Base-by-base conservation (phyloP, 2,888 invertebrate genomes). In the Diaphora mendica region DNA sequence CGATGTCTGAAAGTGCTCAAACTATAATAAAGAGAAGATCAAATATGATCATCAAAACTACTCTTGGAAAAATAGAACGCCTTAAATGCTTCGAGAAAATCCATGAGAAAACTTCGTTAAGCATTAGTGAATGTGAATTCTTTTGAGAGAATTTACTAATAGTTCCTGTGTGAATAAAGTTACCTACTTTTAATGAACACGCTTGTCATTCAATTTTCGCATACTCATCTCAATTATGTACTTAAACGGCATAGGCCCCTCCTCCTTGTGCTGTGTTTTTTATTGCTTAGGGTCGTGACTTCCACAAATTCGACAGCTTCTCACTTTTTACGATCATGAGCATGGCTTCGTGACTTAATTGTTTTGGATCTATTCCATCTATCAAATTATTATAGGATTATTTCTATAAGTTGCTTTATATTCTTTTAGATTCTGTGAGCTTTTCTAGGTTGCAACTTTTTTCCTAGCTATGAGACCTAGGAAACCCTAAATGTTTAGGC, bases 121-220 rank as follows among this genome's bases (percentile, higher is more conserved):
- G 23, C 55, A 30, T 8, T 42, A 65, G 42, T 30, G 64, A 68
- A 64, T 73, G 48, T 33, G 20, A 71, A 71, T 48, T 71, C 35
- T 66, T 68, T 55, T 64, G 71, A 74, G 77, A 74, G 76, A 78
- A 80, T 80, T 72, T 74, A 48, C 75, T 68, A 74, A 76, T 76
- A 39, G 73, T 8, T 59, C 39, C 55, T 51, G 33, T 72, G 68
- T 64, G 71, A 67, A 59, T 7, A 26, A 64, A 65, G 35, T 20
- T 48, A 33, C 55, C 39, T 64, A 26, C 17, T 59, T 39, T n/a
- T 23, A 64, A 64, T 64, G 62, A 62, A 70, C n/a, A 35, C 33
- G n/a, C n/a, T n/a, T 26, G 48, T 35, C 13, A 39, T 26, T 59
- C 8, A n/a, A 59, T 69, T 68, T 59, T 39, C 5, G 64, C 23